Conservation (phyloP, 2,113 vertebrate genomes). For the Phalacrocorax carbo region DNA sequence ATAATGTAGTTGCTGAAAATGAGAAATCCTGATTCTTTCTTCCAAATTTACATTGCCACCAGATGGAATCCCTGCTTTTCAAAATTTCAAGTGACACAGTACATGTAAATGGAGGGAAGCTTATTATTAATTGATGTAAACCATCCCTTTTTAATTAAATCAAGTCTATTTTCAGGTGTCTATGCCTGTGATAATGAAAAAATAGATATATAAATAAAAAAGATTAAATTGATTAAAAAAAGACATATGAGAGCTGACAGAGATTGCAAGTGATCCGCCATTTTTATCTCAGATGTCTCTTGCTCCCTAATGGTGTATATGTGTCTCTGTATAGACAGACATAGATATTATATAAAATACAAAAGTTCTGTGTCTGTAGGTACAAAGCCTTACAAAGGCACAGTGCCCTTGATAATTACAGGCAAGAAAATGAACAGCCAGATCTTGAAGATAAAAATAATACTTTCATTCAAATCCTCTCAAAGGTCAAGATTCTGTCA, state of each 20-base stretch:
- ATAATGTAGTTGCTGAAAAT: not conserved
- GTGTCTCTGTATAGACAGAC: not conserved
- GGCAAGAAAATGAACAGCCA: not conserved
- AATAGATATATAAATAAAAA: not conserved
- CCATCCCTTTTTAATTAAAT: not conserved
- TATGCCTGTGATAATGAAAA: not conserved
- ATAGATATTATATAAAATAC: not conserved
- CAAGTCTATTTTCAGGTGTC: not conserved
- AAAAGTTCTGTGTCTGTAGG: not conserved
- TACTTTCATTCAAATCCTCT: not conserved
- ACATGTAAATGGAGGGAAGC: not conserved
- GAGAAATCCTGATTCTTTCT: not conserved
- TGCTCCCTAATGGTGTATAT: not conserved
- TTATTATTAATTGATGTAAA: not conserved
- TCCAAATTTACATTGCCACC: not conserved
- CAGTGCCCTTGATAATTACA: not conserved
- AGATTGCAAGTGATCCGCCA: not conserved
- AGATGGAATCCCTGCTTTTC: not conserved
- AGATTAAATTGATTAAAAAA: not conserved
- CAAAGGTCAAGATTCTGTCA: not conserved
- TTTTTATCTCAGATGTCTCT: not conserved
- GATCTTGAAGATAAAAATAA: not conserved
- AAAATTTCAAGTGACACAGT: not conserved
- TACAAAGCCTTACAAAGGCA: not conserved
- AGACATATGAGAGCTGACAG: not conserved